phyloP scores from a whole-genome alignment of 2,113 vertebrate species.

The Leptodactylus fuscus region DNA sequence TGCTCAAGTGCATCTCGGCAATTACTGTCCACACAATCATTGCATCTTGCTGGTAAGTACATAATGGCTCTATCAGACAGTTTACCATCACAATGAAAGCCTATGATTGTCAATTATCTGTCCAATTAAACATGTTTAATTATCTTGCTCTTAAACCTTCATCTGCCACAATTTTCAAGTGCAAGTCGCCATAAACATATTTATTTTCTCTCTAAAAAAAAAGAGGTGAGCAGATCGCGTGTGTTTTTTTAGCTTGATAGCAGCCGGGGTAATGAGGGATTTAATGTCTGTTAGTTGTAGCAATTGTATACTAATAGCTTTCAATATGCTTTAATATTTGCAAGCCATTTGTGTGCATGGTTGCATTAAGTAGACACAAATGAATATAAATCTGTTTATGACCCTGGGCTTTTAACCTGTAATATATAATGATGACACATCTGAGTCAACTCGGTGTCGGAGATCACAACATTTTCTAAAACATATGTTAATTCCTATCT shows the following conservation, averaged over 20 bases:
- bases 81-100: slow-evolving; percentile 66
- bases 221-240: slow-evolving; percentile 69
- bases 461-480: not conserved
- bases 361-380: slow-evolving; percentile 63
- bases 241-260: slow-evolving; percentile 74
- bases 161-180: slow-evolving; percentile 76
- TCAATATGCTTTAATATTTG: slow-evolving; percentile 70
- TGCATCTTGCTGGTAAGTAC: slow-evolving; percentile 59
- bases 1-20: slow-evolving; percentile 70
- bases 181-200: slow-evolving; percentile 73
- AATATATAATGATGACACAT: slow-evolving; percentile 17
- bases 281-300: slow-evolving; percentile 66
- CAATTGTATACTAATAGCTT: slow-evolving; percentile 70
- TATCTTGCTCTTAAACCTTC: slow-evolving; percentile 72
- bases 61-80: slow-evolving; percentile 74
- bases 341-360: slow-evolving; percentile 63
- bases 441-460: not conserved
- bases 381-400: slow-evolving; percentile 58
- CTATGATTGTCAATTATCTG: slow-evolving; percentile 75
- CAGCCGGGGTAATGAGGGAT: slow-evolving; percentile 70
- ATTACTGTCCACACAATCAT: slow-evolving; percentile 66
- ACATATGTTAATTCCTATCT: not conserved
- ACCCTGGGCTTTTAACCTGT: slow-evolving; percentile 52
- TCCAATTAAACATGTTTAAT: slow-evolving; percentile 82
- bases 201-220: slow-evolving; percentile 76